Conservation (phyloP, 2,113 vertebrate species). For the Grammomys dolichurus region DNA sequence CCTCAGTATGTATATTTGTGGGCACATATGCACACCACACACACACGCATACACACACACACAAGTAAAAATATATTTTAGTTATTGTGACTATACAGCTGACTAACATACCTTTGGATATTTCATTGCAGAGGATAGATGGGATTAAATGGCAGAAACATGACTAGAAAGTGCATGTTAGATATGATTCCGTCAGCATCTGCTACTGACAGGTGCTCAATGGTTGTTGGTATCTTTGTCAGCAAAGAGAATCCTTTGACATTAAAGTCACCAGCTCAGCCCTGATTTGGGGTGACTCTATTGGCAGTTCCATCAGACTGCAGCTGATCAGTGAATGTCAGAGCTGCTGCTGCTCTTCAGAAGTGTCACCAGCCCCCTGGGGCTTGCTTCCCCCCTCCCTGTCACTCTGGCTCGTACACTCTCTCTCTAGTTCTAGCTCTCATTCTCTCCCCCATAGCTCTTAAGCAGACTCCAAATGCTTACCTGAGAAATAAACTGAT, state of each 20-base stretch:
- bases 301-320: constrained; percentile 90
- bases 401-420: neutral
- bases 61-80: neutral
- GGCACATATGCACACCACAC: neutral
- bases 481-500: constrained; percentile 81
- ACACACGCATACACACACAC: neutral
- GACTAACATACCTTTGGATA: constrained; percentile 58
- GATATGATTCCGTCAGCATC: constrained; percentile 80
- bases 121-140: constrained; percentile 59
- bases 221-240: constrained; percentile 88
- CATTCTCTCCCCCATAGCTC: constrained; percentile 69
- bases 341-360: constrained; percentile 74
- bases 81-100: neutral
- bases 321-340: constrained; percentile 85
- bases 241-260: constrained; percentile 86
- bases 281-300: constrained; percentile 83
- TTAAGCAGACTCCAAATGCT: constrained; percentile 79
- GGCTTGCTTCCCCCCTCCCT: neutral
- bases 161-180: constrained; percentile 77
- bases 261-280: constrained; percentile 85
- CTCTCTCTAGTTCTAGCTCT: constrained; percentile 30
- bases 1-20: neutral
- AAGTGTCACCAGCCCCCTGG: constrained; percentile 73
- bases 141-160: constrained; percentile 80
- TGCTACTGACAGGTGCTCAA: constrained; percentile 85